Evolutionary conservation across 2,888 invertebrate genomes (phyloP).

Genomic region (Camponotus fellah): DNA sequence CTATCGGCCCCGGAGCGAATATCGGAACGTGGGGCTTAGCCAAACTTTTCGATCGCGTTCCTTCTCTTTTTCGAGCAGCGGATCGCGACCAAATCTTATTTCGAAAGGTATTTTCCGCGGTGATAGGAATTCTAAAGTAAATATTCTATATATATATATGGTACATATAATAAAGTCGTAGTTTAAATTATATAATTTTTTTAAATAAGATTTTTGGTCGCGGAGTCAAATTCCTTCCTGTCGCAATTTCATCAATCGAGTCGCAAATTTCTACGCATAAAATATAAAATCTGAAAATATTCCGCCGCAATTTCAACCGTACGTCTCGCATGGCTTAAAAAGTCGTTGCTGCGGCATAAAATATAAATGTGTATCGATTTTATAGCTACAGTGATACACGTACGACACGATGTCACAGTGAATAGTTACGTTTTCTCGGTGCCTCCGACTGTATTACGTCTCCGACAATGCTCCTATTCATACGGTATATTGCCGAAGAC

Average conservation of each 20-base stretch:
- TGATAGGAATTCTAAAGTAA: background rate
- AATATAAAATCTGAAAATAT: slow-evolving; percentile 15
- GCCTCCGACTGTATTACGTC: slow-evolving; percentile 33
- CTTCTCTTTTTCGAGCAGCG: background rate
- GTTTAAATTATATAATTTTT: background rate
- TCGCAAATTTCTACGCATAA: slow-evolving; percentile 17
- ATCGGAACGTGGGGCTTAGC: slow-evolving; percentile 11
- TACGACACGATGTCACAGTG: slow-evolving; percentile 46
- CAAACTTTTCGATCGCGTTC: slow-evolving; percentile 29
- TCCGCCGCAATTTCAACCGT: slow-evolving; percentile 46
- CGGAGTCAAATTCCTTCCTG: background rate
- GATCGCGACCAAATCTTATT: background rate
- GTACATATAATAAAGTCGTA: too few relatives aligned
- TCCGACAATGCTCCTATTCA: slow-evolving; percentile 44
- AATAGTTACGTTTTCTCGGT: slow-evolving; percentile 37
- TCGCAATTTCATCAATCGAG: background rate
- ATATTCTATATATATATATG: background rate
- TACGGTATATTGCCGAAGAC: slow-evolving; percentile 35
- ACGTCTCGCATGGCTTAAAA: slow-evolving; percentile 41
- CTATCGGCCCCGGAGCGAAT: slow-evolving; percentile 20
- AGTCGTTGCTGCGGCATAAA: slow-evolving; percentile 48
- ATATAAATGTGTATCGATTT: slow-evolving; percentile 70
- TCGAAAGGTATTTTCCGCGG: background rate
- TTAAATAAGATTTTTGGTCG: too few relatives aligned
- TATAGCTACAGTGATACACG: slow-evolving; percentile 54